phyloP scores from a whole-genome alignment of 2,797 vertebrate species.

The Anniella stebbinsi region DNA sequence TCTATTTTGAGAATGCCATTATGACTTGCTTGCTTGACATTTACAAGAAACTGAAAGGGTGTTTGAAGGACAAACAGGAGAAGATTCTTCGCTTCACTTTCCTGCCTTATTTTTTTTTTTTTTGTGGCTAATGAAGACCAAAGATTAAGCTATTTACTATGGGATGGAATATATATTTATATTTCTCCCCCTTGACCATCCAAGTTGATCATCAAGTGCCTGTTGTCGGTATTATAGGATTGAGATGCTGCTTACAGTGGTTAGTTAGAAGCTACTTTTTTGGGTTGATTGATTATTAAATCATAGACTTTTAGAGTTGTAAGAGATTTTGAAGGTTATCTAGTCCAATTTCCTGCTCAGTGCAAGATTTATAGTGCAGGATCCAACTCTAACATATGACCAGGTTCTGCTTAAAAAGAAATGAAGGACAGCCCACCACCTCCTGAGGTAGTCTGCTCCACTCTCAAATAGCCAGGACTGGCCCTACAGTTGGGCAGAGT shows the following conservation, averaged over 20 bases:
- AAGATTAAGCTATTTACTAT: neutral
- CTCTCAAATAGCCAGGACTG: too few relatives aligned
- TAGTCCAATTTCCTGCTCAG: too few relatives aligned
- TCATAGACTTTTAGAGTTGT: too few relatives aligned
- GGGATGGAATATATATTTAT: neutral
- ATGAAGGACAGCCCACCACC: too few relatives aligned
- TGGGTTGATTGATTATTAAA: neutral
- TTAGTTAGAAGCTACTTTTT: neutral
- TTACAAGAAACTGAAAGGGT: conserved; percentile 7
- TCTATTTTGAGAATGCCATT: neutral
- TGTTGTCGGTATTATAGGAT: neutral
- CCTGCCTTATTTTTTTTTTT: neutral
- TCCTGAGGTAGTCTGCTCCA: too few relatives aligned
- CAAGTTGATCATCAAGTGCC: neutral
- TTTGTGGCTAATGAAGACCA: neutral
- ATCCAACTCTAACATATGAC: too few relatives aligned
- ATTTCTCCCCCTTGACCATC: neutral
- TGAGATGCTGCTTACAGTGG: neutral
- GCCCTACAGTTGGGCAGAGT: too few relatives aligned
- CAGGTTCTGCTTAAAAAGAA: too few relatives aligned
- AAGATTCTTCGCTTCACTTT: neutral
- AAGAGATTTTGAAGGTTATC: too few relatives aligned
- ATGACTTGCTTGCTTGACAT: neutral
- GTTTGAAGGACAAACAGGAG: conserved; percentile 8
- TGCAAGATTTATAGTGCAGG: too few relatives aligned